phyloP scores from a whole-genome alignment of 1,140 invertebrate species.

The Rhagoletis pomonella region DNA sequence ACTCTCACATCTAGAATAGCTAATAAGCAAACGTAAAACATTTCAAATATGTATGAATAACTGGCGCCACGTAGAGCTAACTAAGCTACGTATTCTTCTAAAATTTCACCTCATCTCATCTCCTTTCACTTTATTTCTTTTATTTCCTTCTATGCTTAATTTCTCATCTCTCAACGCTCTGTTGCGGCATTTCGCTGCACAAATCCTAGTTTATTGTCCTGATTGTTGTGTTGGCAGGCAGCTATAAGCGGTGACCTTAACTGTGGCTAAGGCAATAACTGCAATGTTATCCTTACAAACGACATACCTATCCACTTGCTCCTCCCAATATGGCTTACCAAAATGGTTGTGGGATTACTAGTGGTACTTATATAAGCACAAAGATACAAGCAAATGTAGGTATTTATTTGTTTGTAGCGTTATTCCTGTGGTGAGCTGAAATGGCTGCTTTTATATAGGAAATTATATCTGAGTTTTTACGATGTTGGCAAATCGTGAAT shows the following conservation, averaged over 20 bases:
- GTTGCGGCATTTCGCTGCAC: neutral
- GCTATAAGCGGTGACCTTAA: constrained; percentile 5
- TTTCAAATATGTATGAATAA: neutral
- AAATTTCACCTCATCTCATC: neutral
- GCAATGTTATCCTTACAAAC: neutral
- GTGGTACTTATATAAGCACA: no score
- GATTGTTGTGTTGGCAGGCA: constrained; percentile 23
- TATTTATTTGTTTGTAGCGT: neutral
- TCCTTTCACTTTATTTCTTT: neutral
- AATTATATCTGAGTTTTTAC: constrained; percentile 27
- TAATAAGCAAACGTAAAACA: neutral
- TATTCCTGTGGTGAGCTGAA: neutral
- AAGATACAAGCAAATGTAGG: neutral
- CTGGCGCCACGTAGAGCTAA: neutral
- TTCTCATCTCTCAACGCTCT: neutral
- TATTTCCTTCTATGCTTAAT: neutral
- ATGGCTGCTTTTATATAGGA: neutral
- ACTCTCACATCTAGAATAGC: neutral
- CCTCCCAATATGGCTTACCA: neutral
- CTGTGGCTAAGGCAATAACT: neutral
- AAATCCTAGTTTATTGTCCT: constrained; percentile 12
- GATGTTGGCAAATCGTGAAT: constrained; percentile 5
- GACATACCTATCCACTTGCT: neutral
- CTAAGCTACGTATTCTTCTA: neutral
- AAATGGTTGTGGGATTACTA: neutral